A percentile compares a stretch with the other conserved stretches of the same genome.
Conservation (phyloP, 2,888 invertebrate species). For the Copidosoma aretas region DNA sequence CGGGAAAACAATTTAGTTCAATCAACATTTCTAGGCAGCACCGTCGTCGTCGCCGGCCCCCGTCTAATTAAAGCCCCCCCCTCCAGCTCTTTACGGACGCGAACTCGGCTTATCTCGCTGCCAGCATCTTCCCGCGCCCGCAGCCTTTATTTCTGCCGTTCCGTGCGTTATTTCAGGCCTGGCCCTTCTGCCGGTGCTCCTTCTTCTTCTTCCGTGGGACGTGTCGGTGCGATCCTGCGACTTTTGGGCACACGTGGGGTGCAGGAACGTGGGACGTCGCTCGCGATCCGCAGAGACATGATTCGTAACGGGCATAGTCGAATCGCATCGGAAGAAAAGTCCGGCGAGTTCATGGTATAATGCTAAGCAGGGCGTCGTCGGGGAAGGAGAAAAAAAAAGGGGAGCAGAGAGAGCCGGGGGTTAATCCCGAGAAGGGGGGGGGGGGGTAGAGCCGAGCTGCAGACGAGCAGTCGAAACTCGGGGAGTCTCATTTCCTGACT, state of each 20-base stretch:
- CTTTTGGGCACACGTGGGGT: no score
- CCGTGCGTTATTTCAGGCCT: no score
- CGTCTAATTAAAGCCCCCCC: constrained; percentile 61
- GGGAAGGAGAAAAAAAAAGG: constrained; percentile 14
- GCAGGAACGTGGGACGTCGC: no score
- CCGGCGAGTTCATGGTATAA: no score
- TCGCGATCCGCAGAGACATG: no score
- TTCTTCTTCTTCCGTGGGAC: no score
- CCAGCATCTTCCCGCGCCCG: constrained; percentile 7
- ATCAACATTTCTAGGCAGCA: constrained; percentile 60
- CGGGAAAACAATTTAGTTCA: constrained; percentile 62
- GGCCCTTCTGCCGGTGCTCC: no score
- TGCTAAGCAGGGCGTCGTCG: constrained; percentile 6
- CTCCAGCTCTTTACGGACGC: constrained; percentile 50
- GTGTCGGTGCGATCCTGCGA: no score
- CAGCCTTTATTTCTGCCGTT: not conserved
- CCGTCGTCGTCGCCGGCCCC: constrained; percentile 39
- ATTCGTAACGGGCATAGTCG: no score
- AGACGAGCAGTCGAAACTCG: constrained; percentile 47
- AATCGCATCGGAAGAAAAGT: no score
- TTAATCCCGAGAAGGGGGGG: constrained; percentile 17
- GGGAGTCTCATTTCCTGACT: constrained; percentile 61
- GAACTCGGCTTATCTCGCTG: constrained; percentile 59
- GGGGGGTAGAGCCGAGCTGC: constrained; percentile 15
- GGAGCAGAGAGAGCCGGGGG: not conserved